Percentiles rank a stretch among this genome's conserved stretches.
These are phyloP conservation scores for Kudoa iwatai DNA, from an alignment of 30 jellyfish, hydroid and myxozoan genomes.

Conservation along the genomic window DNA sequence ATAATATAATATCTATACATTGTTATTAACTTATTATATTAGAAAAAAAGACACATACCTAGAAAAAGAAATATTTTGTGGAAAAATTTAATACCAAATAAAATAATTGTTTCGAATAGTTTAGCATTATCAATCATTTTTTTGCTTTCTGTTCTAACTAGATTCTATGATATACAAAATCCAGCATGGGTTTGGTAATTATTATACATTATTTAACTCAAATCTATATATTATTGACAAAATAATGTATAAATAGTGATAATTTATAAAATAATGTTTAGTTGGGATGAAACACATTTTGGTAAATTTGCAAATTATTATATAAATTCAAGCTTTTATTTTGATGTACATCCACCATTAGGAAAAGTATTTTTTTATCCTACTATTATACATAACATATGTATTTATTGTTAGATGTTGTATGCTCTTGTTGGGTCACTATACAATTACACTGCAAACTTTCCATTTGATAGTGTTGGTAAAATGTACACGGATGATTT, in stretches of 20 bases:
- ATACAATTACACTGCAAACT: constrained; percentile 49
- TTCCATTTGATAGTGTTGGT: constrained; percentile 82
- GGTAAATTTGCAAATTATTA: constrained; percentile 73
- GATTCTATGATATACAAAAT: constrained; percentile 12
- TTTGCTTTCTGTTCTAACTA: constrained; percentile 6
- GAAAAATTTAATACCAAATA: neutral
- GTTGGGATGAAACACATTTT: constrained; percentile 97
- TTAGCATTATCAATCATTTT: constrained; percentile 3
- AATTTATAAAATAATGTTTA: constrained; percentile 1
- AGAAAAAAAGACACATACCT: too few relatives aligned
- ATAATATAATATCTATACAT: too few relatives aligned
- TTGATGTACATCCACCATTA: constrained; percentile 90
- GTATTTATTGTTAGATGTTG: constrained; percentile 14
- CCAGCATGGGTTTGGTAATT: constrained; percentile 43
- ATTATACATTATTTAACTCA: neutral
- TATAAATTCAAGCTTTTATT: constrained; percentile 53
- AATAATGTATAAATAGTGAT: too few relatives aligned
- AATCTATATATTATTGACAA: too few relatives aligned
- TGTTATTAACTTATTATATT: too few relatives aligned
- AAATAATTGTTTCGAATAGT: constrained; percentile 1
- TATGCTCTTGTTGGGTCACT: constrained; percentile 66
- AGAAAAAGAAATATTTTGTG: too few relatives aligned
- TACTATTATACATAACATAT: neutral
- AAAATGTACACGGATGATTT: constrained; percentile 47
- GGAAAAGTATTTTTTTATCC: constrained; percentile 24